Evolutionary conservation across 2,888 invertebrate genomes (phyloP), one percentile per base, ranked within the genome.

Genomic region (Temnothorax rugatulus): DNA sequence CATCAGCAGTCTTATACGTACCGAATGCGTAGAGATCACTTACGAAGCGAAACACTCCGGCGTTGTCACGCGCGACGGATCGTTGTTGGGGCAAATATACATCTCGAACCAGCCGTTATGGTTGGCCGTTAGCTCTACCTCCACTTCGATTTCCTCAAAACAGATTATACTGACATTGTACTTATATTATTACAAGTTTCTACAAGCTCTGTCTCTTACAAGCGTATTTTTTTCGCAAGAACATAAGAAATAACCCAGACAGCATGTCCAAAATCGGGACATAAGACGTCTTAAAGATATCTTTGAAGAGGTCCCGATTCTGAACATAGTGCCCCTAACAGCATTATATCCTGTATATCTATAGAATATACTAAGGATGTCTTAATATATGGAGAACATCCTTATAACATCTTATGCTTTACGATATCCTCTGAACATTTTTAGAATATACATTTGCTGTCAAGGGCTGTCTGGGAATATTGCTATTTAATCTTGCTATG

Each of bases 41-140:
- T 92, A 97, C 97, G 96, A 96, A 93, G 98, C 97, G 92, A 99
- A 97, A 91, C 98, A 98, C 66, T 97, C 97, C 93, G 98, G 98
- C 0, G 97, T 97, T 4, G 97, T 97, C 95, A 97, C 97, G 87
- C 96, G 96, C 0, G 95, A 95, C 0, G 97, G 97, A 94, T 98
- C 97, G 93, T 98, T 98, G 92, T 98, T 98, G 0, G 98, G 98
- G 88, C 98, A 99, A 0, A 99, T 95, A 92, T 96, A 97, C 95
- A 98, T 96, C 93, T 98, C 97, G 93, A 99, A 98, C 59, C 97
- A 96, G 0, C 99, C 98, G 92, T 97, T 97, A 94, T 99, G 99
- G 94, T 98, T 98, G 0, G 98, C 98, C 0, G 98, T 99, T 59
- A 99, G 95, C 93, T 98, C 98, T 8, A 98, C 96, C 95, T 98